These are phyloP conservation scores for Emberiza fucata DNA, from an alignment of 2,113 vertebrate genomes.

Conservation along the genomic window DNA sequence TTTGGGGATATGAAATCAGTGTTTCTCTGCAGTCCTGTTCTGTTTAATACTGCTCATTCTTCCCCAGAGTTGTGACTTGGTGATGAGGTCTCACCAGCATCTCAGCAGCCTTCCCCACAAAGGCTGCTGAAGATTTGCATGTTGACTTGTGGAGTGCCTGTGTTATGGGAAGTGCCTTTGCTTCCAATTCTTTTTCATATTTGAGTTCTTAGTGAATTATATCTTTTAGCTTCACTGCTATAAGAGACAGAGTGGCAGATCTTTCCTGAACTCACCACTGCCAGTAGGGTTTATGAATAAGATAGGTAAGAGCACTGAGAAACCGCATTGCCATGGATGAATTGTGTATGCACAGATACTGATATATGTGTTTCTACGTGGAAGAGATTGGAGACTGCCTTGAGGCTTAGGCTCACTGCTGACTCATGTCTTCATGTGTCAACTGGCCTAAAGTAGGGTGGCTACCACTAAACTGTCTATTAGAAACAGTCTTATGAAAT, in stretches of 20 bases:
- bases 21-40: neutral
- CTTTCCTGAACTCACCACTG: neutral
- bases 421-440: neutral
- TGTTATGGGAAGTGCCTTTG: neutral
- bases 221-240: neutral
- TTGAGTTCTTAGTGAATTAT: neutral
- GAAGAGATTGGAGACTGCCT: neutral
- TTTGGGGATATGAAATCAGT: neutral
- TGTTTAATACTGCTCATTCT: neutral
- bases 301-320: neutral
- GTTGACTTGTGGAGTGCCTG: accelerated
- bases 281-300: neutral
- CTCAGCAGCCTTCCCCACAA: neutral
- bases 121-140: neutral
- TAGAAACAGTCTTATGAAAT: neutral
- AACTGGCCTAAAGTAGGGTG: neutral
- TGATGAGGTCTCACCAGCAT: neutral
- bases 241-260: neutral
- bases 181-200: neutral
- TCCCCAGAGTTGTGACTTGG: neutral
- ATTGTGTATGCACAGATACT: accelerated
- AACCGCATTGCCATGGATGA: neutral
- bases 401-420: neutral
- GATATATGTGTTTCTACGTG: neutral
- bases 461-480: neutral